phyloP scores from a whole-genome alignment of 2,797 vertebrate species.

The Danio tinwini region DNA sequence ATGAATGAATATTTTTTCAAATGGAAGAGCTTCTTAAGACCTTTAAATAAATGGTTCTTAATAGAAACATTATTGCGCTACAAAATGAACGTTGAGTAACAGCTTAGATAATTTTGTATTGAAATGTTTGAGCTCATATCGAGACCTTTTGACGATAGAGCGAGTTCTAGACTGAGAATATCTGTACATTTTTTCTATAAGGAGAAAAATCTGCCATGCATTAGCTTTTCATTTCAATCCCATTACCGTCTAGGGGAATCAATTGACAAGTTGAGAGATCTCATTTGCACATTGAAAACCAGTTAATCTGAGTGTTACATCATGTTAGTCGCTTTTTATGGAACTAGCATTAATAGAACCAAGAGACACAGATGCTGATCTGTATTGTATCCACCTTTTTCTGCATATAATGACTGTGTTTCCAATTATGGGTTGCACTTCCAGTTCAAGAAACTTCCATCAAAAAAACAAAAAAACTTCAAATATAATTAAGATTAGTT shows the following conservation, averaged over 20 bases:
- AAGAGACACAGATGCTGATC: neutral
- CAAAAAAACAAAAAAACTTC: too few species aligned
- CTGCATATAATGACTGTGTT: too few species aligned
- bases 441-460: too few species aligned
- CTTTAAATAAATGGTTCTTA: too few species aligned
- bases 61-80: too few species aligned
- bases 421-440: too few species aligned
- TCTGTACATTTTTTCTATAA: neutral
- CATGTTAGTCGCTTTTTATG: neutral
- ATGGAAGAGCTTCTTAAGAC: too few species aligned
- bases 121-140: neutral
- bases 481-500: too few species aligned
- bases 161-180: neutral
- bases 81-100: neutral
- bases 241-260: constrained; percentile 1
- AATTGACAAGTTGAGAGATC: constrained; percentile 25
- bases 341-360: neutral
- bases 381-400: neutral
- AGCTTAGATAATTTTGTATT: neutral
- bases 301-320: constrained; percentile 8
- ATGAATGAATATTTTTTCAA: too few species aligned
- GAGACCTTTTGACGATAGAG: neutral
- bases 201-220: neutral
- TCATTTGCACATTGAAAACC: constrained; percentile 3
- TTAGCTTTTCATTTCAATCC: constrained; percentile 9